These are phyloP conservation scores for Eilema depressum DNA, from an alignment of 2,888 invertebrate genomes.

Conservation along the genomic window DNA sequence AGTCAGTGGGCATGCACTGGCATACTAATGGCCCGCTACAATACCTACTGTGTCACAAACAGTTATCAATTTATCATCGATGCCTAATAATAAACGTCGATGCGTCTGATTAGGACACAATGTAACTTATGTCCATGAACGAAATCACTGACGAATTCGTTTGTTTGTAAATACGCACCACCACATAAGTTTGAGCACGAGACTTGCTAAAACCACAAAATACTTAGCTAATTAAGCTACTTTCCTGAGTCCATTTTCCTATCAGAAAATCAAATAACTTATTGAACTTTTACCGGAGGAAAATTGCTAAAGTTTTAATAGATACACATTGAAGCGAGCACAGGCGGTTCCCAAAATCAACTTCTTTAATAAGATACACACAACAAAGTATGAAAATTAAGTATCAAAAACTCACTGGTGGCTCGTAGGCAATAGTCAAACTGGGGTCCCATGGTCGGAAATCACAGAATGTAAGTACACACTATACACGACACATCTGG, in stretches of 20 bases:
- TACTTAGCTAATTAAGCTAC: constrained; percentile 30
- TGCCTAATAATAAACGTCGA: constrained; percentile 38
- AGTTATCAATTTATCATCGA: constrained; percentile 51
- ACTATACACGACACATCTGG: constrained; percentile 83
- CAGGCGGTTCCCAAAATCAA: constrained; percentile 36
- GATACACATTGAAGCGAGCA: constrained; percentile 23
- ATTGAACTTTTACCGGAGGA: constrained; percentile 37
- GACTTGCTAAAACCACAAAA: constrained; percentile 17
- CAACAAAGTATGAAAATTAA: constrained; percentile 37
- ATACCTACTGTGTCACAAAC: constrained; percentile 36
- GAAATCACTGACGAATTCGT: constrained; percentile 25
- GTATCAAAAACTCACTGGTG: constrained; percentile 74
- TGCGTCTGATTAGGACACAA: constrained; percentile 48
- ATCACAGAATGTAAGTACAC: constrained; percentile 58
- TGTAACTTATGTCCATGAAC: constrained; percentile 41
- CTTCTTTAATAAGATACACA: constrained; percentile 41
- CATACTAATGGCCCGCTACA: constrained; percentile 39
- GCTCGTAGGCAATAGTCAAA: constrained; percentile 83
- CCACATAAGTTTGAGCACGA: constrained; percentile 4
- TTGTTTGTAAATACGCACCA: constrained; percentile 47
- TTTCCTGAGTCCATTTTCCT: constrained; percentile 26
- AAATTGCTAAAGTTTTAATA: constrained; percentile 58
- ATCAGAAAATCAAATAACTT: constrained; percentile 47
- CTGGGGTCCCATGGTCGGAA: constrained; percentile 79
- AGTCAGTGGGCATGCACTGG: constrained; percentile 21